Evolutionary conservation across 2,797 vertebrate genomes (phyloP).

Genomic region (Catostomus latipinnis): DNA sequence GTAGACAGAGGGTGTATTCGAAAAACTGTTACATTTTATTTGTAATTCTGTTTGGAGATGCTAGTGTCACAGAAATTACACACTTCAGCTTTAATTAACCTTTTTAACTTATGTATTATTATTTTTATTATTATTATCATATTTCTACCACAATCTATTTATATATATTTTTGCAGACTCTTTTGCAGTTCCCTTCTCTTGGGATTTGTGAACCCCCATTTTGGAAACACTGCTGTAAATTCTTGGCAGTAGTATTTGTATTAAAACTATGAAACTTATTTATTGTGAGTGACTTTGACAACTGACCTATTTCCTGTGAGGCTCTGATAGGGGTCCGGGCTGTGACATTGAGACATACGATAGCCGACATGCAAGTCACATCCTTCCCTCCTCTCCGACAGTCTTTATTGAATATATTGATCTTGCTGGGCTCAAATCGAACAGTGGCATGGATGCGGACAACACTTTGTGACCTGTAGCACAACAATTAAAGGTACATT

Average conservation of each 20-base stretch:
- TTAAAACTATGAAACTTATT: not conserved
- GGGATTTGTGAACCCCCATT: too few relatives aligned
- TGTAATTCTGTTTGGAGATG: too few relatives aligned
- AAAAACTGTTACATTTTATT: too few relatives aligned
- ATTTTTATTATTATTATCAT: too few relatives aligned
- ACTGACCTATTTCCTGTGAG: constrained; percentile 84
- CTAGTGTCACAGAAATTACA: too few relatives aligned
- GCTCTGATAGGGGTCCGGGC: constrained; percentile 85
- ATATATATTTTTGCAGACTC: too few relatives aligned
- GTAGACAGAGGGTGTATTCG: too few relatives aligned
- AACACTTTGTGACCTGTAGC: constrained; percentile 88
- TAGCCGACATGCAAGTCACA: constrained; percentile 92
- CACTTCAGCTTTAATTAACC: too few relatives aligned
- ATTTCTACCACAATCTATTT: too few relatives aligned
- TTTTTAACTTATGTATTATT: too few relatives aligned
- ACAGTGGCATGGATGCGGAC: constrained; percentile 85
- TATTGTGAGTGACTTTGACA: constrained; percentile 46
- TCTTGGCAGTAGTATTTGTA: not conserved
- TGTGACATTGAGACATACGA: constrained; percentile 89
- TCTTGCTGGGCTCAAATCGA: constrained; percentile 89
- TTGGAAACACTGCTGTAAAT: too few relatives aligned
- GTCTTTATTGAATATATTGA: constrained; percentile 98
- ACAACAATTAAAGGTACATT: not conserved
- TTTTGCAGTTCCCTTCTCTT: too few relatives aligned
- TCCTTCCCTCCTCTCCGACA: constrained; percentile 90